Conservation (phyloP, 2,888 invertebrate species). For the Dioctria linearis region DNA sequence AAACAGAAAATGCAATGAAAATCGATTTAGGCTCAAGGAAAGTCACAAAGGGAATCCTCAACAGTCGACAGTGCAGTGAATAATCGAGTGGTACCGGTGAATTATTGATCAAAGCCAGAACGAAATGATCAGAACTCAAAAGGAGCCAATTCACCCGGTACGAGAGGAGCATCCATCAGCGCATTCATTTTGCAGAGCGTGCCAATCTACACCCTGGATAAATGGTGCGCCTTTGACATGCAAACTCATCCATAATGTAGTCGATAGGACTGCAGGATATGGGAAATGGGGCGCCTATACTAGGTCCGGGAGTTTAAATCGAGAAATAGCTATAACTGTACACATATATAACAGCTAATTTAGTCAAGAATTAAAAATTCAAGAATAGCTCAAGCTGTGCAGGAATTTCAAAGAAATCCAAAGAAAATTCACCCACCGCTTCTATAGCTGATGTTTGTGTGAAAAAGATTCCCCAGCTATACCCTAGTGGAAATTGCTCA, state of each 20-base stretch:
- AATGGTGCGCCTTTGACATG: constrained; percentile 37
- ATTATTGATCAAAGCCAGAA: constrained; percentile 51
- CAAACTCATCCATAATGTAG: constrained; percentile 36
- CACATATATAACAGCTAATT: constrained; percentile 27
- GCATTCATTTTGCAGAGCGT: constrained; percentile 13
- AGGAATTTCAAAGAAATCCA: not conserved
- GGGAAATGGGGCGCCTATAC: not conserved
- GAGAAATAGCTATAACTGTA: constrained; percentile 21
- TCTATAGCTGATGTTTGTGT: not conserved
- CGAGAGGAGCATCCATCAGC: constrained; percentile 6
- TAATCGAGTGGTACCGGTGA: constrained; percentile 49
- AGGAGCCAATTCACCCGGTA: constrained; percentile 30
- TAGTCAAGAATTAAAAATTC: constrained; percentile 30
- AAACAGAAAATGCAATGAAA: constrained; percentile 37
- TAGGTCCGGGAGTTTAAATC: not conserved
- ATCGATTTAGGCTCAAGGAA: constrained; percentile 48
- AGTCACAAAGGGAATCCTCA: constrained; percentile 28
- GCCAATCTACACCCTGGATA: not conserved
- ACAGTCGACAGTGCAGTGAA: constrained; percentile 46
- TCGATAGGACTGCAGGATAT: not conserved
- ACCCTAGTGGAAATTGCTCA: too few relatives aligned
- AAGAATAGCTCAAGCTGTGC: not conserved
- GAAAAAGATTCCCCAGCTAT: not conserved
- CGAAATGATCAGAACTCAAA: constrained; percentile 29
- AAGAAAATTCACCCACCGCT: not conserved